phyloP scores from a whole-genome alignment of 2,113 vertebrate species.

The Steatornis caripensis region DNA sequence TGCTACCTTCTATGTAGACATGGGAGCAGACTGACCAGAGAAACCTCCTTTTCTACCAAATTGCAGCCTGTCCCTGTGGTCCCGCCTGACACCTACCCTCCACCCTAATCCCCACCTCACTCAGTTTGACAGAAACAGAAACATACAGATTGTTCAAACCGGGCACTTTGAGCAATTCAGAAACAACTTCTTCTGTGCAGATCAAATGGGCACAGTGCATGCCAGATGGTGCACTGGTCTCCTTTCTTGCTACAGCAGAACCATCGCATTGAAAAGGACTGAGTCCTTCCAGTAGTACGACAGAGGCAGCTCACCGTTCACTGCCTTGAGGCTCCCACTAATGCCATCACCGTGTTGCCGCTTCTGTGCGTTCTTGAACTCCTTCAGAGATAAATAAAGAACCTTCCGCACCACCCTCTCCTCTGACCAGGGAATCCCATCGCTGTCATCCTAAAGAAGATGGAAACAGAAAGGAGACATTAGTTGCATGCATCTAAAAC shows the following conservation, averaged over 20 bases:
- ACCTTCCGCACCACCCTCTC: constrained; percentile 98
- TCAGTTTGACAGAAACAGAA: not conserved
- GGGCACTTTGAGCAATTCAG: not conserved
- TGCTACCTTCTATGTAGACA: not conserved
- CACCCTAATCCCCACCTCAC: not conserved
- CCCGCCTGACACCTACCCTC: not conserved
- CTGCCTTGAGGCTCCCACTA: constrained; percentile 82
- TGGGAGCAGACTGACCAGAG: not conserved
- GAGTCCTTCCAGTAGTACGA: not conserved
- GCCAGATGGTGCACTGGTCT: not conserved
- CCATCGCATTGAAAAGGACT: not conserved
- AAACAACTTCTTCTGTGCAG: not conserved
- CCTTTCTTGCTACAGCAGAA: not conserved
- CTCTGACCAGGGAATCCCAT: constrained; percentile 99
- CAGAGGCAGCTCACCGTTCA: constrained; percentile 80
- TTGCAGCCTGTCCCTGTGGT: not conserved
- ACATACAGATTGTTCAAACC: not conserved
- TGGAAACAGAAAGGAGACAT: not conserved
- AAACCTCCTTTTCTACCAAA: not conserved
- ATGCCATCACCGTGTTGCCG: constrained; percentile 86
- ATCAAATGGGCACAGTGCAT: not conserved
- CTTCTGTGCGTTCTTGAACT: constrained; percentile 98
- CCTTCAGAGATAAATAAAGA: constrained; percentile 98
- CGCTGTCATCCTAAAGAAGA: constrained; percentile 90
- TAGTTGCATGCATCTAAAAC: not conserved